These are phyloP conservation scores for Plumapathes pennacea DNA, from an alignment of 92 coral and sea anemone species.

Conservation along the genomic window DNA sequence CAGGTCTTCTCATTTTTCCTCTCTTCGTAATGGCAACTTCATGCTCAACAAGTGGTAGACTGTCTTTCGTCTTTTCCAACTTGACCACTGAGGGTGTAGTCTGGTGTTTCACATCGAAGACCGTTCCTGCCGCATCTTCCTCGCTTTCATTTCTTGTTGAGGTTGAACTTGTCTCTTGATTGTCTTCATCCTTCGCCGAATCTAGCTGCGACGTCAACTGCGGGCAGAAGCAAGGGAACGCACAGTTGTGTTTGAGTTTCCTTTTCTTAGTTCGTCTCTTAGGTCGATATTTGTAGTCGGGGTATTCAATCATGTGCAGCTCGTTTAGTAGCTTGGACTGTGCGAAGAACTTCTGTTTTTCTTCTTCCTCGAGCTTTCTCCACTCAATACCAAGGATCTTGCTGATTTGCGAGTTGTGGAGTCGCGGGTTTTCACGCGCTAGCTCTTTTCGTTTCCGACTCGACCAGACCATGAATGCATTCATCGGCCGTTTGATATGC, in stretches of 20 bases:
- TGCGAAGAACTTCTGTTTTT: conserved; percentile 82
- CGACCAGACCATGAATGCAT: conserved; percentile 90
- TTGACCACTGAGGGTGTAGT: too few species aligned
- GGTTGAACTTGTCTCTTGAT: too few species aligned
- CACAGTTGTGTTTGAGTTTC: conserved; percentile 20
- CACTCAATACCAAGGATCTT: conserved; percentile 82
- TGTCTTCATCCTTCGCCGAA: too few species aligned
- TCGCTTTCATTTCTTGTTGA: too few species aligned
- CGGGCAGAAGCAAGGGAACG: conserved; percentile 3
- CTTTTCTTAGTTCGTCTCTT: conserved; percentile 65
- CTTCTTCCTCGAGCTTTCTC: conserved; percentile 62
- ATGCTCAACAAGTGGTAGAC: too few species aligned
- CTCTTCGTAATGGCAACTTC: too few species aligned
- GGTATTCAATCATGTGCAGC: conserved; percentile 84
- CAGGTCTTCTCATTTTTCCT: too few species aligned
- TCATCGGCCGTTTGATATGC: conserved; percentile 83
- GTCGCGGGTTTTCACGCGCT: conserved; percentile 74
- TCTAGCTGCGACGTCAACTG: too few species aligned
- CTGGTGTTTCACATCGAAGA: too few species aligned
- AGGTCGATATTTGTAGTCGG: conserved; percentile 84
- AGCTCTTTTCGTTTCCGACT: conserved; percentile 76
- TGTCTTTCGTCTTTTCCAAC: too few species aligned
- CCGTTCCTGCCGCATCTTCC: too few species aligned
- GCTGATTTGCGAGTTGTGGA: conserved; percentile 86
- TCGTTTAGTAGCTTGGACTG: conserved; percentile 81